Conservation (phyloP, 2,113 vertebrate species). For the Apus apus region DNA sequence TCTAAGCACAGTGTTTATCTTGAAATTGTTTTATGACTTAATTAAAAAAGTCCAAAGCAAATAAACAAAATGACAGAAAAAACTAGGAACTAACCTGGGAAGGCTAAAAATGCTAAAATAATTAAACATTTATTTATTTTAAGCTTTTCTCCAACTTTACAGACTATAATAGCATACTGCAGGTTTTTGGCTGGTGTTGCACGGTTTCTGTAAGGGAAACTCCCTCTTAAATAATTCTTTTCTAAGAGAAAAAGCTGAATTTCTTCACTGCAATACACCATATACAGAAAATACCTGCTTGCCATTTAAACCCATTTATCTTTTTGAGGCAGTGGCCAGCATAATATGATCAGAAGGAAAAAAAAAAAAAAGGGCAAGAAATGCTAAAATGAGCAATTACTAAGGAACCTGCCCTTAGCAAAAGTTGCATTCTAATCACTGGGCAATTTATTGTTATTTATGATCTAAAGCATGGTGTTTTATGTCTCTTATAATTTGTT, state of each 20-base stretch:
- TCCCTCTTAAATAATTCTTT: background rate
- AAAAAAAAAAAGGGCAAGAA: background rate
- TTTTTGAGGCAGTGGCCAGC: background rate
- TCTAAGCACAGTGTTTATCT: background rate
- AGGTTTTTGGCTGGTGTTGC: background rate
- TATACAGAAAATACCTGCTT: background rate
- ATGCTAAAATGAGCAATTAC: constrained; percentile 45
- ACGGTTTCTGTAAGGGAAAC: background rate
- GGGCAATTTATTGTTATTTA: constrained; percentile 51
- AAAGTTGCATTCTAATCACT: constrained; percentile 45
- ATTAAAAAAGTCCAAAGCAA: background rate
- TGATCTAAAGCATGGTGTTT: constrained; percentile 47
- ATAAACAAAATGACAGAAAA: background rate
- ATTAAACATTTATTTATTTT: background rate
- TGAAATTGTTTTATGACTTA: background rate
- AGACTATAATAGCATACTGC: background rate
- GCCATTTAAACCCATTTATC: background rate
- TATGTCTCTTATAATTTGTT: constrained; percentile 53
- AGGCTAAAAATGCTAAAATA: background rate
- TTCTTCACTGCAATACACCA: background rate
- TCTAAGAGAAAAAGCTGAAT: background rate
- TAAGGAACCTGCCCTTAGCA: constrained; percentile 19
- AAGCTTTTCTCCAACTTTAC: background rate
- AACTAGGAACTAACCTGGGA: background rate
- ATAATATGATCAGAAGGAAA: background rate